Evolutionary conservation across 2,888 invertebrate species (phyloP).

Genomic region (Scelioninae gen. 2): DNA sequence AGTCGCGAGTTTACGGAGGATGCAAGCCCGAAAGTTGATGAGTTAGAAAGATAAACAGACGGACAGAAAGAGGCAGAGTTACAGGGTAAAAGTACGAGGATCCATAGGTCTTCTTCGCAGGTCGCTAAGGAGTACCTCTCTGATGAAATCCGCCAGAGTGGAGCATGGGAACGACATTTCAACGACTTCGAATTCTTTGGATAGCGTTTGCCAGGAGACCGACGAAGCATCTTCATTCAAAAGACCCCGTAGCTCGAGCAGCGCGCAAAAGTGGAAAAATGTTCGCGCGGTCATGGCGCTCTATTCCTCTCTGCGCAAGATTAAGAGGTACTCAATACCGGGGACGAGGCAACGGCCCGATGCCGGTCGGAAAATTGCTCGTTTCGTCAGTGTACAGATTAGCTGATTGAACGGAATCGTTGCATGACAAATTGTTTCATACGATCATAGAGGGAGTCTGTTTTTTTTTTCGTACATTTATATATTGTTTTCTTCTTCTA

Average conservation of each 20-base stretch:
- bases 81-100: constrained; percentile 39
- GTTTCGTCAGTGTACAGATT: constrained; percentile 46
- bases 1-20: constrained; percentile 9
- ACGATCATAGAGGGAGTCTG: too few species aligned
- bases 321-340: constrained; percentile 84
- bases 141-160: constrained; percentile 66
- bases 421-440: too few species aligned
- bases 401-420: constrained; percentile 16
- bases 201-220: constrained; percentile 67
- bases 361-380: constrained; percentile 27
- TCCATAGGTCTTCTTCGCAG: constrained; percentile 71
- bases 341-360: constrained; percentile 53
- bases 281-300: constrained; percentile 92
- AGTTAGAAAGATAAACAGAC: constrained; percentile 66
- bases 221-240: constrained; percentile 70
- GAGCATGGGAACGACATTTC: constrained; percentile 63
- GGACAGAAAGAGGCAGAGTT: constrained; percentile 63
- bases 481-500: too few species aligned
- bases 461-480: too few species aligned
- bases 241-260: constrained; percentile 70
- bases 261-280: constrained; percentile 88
- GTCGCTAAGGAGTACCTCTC: constrained; percentile 65
- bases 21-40: constrained; percentile 14
- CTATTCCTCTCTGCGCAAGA: constrained; percentile 91
- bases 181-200: constrained; percentile 71